phyloP scores from a whole-genome alignment of 2,113 vertebrate genomes.

The Lycocorax pyrrhopterus region DNA sequence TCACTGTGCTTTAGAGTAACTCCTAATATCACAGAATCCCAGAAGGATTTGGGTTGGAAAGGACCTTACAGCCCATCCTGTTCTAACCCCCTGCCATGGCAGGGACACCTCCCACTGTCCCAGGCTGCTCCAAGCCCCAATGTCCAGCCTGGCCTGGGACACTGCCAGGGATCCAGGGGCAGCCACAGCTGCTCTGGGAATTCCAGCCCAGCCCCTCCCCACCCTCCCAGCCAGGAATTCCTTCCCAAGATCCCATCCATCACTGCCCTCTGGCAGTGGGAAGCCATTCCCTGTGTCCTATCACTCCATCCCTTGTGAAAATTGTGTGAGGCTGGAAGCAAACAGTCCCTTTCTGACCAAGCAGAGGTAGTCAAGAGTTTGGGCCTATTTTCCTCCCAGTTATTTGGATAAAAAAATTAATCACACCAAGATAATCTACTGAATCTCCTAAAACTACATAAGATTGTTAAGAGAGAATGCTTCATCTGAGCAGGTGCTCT shows the following conservation, averaged over 20 bases:
- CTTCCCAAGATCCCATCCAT: rapidly evolving
- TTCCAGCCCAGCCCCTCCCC: background rate
- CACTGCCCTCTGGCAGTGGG: background rate
- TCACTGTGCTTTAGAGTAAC: background rate
- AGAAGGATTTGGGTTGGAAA: background rate
- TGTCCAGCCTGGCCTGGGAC: background rate
- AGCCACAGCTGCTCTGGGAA: background rate
- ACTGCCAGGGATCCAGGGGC: background rate
- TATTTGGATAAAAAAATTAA: constrained; percentile 37
- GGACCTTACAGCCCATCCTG: rapidly evolving
- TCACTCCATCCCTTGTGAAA: background rate
- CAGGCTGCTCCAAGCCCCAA: background rate
- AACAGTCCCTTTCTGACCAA: background rate
- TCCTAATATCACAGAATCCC: background rate
- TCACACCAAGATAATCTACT: background rate
- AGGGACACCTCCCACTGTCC: background rate
- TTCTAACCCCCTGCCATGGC: background rate
- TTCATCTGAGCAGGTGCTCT: constrained; percentile 34
- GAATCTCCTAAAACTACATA: background rate
- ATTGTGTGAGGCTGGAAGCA: background rate
- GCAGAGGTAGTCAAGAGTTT: background rate
- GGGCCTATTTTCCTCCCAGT: background rate
- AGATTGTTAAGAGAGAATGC: background rate
- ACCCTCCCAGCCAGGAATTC: background rate
- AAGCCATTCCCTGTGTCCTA: background rate